Conservation (phyloP, 1,140 invertebrate species). For the Apis florea region DNA sequence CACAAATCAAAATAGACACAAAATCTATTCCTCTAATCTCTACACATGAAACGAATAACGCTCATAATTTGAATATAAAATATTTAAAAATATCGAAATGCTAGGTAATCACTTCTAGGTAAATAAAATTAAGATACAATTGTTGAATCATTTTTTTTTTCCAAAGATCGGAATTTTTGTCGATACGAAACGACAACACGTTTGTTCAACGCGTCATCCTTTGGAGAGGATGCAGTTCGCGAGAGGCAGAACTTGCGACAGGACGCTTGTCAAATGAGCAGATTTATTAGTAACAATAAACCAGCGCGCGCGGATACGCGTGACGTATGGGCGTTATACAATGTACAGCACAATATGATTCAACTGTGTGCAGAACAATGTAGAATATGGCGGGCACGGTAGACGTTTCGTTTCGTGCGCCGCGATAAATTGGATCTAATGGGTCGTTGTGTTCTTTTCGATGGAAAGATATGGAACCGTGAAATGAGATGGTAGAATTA, state of each 20-base stretch:
- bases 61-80: too few relatives aligned
- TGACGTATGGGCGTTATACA: constrained; percentile 19
- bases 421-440: constrained; percentile 1
- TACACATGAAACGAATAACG: too few relatives aligned
- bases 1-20: too few relatives aligned
- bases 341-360: constrained; percentile 20
- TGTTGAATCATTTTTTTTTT: too few relatives aligned
- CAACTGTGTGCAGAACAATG: neutral
- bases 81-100: too few relatives aligned
- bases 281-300: constrained; percentile 47
- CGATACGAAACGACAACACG: neutral
- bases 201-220: neutral
- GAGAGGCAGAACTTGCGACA: neutral
- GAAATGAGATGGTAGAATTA: too few relatives aligned
- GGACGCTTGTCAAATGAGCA: constrained; percentile 35
- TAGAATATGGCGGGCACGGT: neutral
- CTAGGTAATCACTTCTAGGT: too few relatives aligned
- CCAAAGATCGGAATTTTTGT: too few relatives aligned
- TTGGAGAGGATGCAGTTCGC: too few relatives aligned
- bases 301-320: constrained; percentile 23
- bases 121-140: too few relatives aligned
- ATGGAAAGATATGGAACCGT: neutral
- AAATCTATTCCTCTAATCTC: too few relatives aligned
- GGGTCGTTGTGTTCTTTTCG: neutral
- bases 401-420: constrained; percentile 15